Conservation (phyloP, 2,888 invertebrate species). For the Acronicta alni region DNA sequence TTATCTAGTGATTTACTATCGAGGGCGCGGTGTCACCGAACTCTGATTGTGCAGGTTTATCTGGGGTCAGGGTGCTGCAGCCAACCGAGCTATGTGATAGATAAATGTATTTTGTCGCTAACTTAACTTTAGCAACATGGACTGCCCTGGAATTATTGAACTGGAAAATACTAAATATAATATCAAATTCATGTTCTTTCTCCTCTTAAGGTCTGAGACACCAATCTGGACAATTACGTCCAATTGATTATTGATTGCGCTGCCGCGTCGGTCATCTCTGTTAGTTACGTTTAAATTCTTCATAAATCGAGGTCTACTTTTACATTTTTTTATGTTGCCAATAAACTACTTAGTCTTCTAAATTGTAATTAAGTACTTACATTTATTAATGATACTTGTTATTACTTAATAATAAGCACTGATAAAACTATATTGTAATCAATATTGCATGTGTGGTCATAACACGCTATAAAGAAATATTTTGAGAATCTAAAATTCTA, state of each 20-base stretch:
- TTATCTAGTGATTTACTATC: constrained; percentile 69
- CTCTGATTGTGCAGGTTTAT: constrained; percentile 80
- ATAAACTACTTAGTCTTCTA: not conserved
- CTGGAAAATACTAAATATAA: constrained; percentile 11
- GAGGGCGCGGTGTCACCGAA: constrained; percentile 73
- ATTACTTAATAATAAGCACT: not conserved
- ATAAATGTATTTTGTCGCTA: constrained; percentile 46
- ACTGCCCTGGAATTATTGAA: constrained; percentile 7
- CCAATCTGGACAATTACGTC: constrained; percentile 76
- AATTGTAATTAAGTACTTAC: not conserved
- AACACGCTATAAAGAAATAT: constrained; percentile 14
- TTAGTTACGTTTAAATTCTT: constrained; percentile 37
- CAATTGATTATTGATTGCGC: constrained; percentile 78
- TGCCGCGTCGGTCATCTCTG: constrained; percentile 42
- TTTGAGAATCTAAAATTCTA: constrained; percentile 23
- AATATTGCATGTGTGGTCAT: constrained; percentile 6
- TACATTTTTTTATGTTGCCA: constrained; percentile 6
- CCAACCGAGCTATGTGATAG: constrained; percentile 50
- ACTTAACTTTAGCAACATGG: constrained; percentile 29
- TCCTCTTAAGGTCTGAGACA: constrained; percentile 55
- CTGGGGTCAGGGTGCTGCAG: constrained; percentile 74
- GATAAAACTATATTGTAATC: not conserved
- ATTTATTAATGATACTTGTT: not conserved
- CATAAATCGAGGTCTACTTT: constrained; percentile 29
- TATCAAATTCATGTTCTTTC: constrained; percentile 49